phyloP scores from a whole-genome alignment of 2,113 vertebrate species.

The Psilopsiagon aurifrons region DNA sequence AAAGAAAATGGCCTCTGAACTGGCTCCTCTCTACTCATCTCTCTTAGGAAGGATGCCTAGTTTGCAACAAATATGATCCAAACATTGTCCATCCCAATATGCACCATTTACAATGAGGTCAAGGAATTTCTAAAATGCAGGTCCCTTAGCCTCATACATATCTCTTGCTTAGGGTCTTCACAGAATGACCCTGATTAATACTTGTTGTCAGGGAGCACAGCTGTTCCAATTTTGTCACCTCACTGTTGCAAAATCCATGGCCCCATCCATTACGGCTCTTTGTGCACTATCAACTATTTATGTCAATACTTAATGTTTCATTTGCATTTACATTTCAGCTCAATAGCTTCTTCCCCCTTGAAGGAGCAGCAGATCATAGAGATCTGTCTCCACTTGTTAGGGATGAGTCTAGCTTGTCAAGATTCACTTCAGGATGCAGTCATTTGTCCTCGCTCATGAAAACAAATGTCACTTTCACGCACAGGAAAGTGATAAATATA shows the following conservation, averaged over 20 bases:
- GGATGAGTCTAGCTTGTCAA: slow-evolving; percentile 66
- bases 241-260: slow-evolving; percentile 31
- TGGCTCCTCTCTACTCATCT: background rate
- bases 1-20: background rate
- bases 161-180: slow-evolving; percentile 7
- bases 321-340: slow-evolving; percentile 62
- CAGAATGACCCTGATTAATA: slow-evolving; percentile 11
- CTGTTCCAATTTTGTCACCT: slow-evolving; percentile 34
- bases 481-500: slow-evolving; percentile 48
- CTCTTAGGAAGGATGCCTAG: background rate
- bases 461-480: slow-evolving; percentile 62
- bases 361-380: slow-evolving; percentile 58
- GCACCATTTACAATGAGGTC: background rate
- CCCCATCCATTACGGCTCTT: slow-evolving; percentile 47
- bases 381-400: slow-evolving; percentile 61
- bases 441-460: slow-evolving; percentile 67
- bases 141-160: background rate
- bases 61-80: background rate
- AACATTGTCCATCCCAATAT: background rate
- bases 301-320: slow-evolving; percentile 60
- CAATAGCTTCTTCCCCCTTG: slow-evolving; percentile 54
- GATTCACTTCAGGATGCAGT: slow-evolving; percentile 64
- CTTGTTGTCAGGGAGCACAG: slow-evolving; percentile 34
- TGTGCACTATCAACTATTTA: slow-evolving; percentile 67
- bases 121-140: background rate